Conservation (phyloP, 2,113 vertebrate genomes). For the Oryzias woworae region DNA sequence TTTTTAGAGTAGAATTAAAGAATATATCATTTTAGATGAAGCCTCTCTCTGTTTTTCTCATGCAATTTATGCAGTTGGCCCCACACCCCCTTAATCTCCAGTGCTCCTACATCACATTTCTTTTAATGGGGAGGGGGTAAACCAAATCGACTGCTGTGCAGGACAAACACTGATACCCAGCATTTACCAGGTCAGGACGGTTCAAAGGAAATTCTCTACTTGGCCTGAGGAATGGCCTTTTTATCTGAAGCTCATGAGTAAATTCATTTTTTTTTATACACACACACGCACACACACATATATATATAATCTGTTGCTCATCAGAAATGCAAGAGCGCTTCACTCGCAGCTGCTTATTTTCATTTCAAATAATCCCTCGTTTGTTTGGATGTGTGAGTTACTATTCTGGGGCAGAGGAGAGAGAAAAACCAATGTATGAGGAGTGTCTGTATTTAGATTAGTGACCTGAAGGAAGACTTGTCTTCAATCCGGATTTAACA, state of each 20-base stretch:
- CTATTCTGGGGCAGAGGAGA: slow-evolving; percentile 53
- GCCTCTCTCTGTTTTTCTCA: slow-evolving; percentile 22
- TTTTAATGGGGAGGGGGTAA: slow-evolving; percentile 39
- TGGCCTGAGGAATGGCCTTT: slow-evolving; percentile 47
- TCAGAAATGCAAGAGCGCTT: slow-evolving; percentile 59
- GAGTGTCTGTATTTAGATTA: slow-evolving; percentile 63
- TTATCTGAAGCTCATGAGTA: slow-evolving; percentile 44
- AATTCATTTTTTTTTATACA: slow-evolving; percentile 39
- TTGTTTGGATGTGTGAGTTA: slow-evolving; percentile 57
- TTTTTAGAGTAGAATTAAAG: slow-evolving; percentile 21
- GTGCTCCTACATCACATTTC: slow-evolving; percentile 49
- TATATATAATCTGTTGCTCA: slow-evolving; percentile 50
- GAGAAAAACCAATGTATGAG: slow-evolving; percentile 55
- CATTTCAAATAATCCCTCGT: slow-evolving; percentile 63
- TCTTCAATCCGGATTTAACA: slow-evolving; percentile 21
- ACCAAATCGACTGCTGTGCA: slow-evolving; percentile 41
- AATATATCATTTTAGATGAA: slow-evolving; percentile 40
- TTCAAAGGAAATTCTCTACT: slow-evolving; percentile 52
- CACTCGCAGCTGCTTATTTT: slow-evolving; percentile 67
- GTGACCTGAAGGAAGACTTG: slow-evolving; percentile 54
- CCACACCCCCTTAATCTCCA: slow-evolving; percentile 11
- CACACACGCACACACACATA: too few species aligned
- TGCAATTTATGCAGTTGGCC: slow-evolving; percentile 27
- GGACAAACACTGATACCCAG: slow-evolving; percentile 27
- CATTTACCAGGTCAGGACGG: slow-evolving; percentile 46